Evolutionary conservation across 2,113 vertebrate species (phyloP).

Genomic region (Sturnus vulgaris): DNA sequence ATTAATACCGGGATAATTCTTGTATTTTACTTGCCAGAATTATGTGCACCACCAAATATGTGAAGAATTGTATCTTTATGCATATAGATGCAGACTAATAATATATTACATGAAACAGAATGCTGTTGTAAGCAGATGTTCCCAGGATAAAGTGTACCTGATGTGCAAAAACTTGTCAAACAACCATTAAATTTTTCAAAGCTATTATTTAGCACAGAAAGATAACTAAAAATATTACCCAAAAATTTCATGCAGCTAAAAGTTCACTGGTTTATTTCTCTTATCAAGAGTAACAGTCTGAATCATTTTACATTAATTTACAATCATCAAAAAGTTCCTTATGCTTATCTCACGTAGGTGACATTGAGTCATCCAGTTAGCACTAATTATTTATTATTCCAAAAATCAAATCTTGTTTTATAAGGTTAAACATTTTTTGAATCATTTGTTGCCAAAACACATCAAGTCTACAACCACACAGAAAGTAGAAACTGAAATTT

Average conservation of each 20-base stretch:
- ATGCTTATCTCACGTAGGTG: neutral
- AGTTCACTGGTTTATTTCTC: constrained; percentile 51
- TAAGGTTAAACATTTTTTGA: neutral
- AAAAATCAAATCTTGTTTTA: neutral
- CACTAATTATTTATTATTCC: neutral
- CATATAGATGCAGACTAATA: neutral
- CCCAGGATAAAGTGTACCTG: neutral
- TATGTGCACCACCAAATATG: neutral
- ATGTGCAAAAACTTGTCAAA: neutral
- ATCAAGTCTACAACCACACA: constrained; percentile 15
- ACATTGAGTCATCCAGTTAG: neutral
- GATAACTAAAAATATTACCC: neutral
- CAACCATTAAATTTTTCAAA: neutral
- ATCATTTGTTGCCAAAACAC: neutral
- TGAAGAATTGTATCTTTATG: neutral
- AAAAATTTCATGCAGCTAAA: constrained; percentile 29
- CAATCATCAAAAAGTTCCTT: neutral
- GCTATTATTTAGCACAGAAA: neutral
- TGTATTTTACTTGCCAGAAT: neutral
- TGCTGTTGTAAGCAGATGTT: neutral
- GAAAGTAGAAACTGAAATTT: constrained; percentile 38
- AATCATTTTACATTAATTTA: constrained; percentile 46
- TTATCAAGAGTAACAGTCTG: constrained; percentile 21
- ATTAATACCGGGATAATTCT: neutral
- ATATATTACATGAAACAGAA: neutral